phyloP scores from a whole-genome alignment of 2,113 vertebrate species.

The Neoarius graeffei region DNA sequence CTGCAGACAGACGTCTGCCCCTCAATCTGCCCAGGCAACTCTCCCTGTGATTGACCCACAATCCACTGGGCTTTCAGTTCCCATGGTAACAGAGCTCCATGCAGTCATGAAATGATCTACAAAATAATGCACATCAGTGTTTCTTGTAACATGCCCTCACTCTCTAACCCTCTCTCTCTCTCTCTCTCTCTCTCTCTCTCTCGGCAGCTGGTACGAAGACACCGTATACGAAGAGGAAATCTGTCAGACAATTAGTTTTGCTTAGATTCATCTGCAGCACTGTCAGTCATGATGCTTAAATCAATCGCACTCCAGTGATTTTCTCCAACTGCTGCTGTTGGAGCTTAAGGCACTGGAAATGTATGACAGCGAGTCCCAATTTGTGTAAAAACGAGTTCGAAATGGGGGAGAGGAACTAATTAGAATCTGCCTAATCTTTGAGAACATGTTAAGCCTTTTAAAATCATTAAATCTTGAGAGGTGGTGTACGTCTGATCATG shows the following conservation, averaged over 20 bases:
- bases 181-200: constrained; percentile 29
- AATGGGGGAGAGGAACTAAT: constrained; percentile 46
- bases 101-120: constrained; percentile 56
- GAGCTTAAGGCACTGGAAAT: constrained; percentile 43
- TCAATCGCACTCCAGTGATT: constrained; percentile 53
- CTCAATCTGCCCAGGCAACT: constrained; percentile 50
- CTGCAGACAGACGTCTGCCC: constrained; percentile 47
- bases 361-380: constrained; percentile 49
- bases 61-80: constrained; percentile 59
- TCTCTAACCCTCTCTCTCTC: constrained; percentile 16
- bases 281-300: constrained; percentile 53
- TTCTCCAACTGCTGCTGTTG: constrained; percentile 46
- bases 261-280: constrained; percentile 51
- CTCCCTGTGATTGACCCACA: constrained; percentile 57
- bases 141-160: constrained; percentile 37
- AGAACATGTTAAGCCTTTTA: constrained; percentile 32
- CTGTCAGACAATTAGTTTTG: constrained; percentile 58
- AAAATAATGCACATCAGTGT: constrained; percentile 56
- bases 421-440: constrained; percentile 50
- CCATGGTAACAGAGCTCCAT: constrained; percentile 57
- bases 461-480: constrained; percentile 1
- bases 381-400: constrained; percentile 46
- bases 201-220: constrained; percentile 42
- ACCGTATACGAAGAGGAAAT: constrained; percentile 33
- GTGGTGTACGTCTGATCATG: background rate